Conservation (phyloP, 2,113 vertebrate genomes). For the Junco hyemalis region DNA sequence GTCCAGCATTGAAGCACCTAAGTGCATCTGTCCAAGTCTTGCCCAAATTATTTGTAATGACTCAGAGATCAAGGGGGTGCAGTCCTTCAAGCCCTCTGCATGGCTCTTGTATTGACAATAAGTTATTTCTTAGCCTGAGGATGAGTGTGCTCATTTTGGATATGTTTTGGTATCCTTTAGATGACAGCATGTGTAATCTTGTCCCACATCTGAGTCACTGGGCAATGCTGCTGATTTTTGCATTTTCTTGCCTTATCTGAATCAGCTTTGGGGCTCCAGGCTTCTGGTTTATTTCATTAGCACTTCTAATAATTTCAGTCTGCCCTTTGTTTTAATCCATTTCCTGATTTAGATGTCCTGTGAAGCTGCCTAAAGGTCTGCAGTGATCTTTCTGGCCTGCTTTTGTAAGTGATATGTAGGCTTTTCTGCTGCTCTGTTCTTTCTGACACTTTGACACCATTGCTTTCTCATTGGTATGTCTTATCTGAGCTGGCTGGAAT, state of each 20-base stretch:
- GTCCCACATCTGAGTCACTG: neutral
- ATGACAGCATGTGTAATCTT: neutral
- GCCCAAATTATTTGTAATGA: neutral
- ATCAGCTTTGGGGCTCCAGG: neutral
- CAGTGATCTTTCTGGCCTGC: neutral
- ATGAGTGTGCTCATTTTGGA: neutral
- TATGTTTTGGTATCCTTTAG: neutral
- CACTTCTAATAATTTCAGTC: neutral
- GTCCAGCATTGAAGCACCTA: neutral
- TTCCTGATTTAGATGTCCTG: neutral
- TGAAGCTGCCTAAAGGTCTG: neutral
- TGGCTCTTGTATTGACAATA: neutral
- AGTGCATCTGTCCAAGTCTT: neutral
- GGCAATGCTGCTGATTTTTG: neutral
- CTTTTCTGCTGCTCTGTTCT: neutral
- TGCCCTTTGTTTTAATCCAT: neutral
- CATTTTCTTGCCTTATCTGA: neutral
- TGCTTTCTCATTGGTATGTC: neutral
- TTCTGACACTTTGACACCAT: neutral
- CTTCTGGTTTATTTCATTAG: neutral
- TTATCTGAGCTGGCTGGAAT: neutral
- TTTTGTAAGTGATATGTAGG: neutral
- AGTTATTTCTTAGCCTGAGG: neutral
- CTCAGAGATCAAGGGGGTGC: neutral
- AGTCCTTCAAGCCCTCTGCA: neutral